Base-by-base conservation (phyloP, 2,113 vertebrate genomes). In the Pelmatolapia mariae region DNA sequence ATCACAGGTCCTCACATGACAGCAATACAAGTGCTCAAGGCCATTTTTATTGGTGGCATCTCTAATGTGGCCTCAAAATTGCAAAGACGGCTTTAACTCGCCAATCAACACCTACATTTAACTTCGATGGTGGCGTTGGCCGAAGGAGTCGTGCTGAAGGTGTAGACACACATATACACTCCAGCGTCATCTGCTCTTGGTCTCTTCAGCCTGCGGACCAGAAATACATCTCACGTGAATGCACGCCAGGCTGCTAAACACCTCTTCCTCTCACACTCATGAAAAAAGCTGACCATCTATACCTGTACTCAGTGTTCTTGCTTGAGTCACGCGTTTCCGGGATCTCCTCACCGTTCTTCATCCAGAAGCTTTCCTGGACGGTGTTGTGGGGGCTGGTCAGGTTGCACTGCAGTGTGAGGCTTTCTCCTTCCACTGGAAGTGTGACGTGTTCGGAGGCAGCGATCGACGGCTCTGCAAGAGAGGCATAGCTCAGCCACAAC, bases 41-140 rank as follows among this genome's bases (percentile, higher is more conserved):
- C 68, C 87, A 84, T 83, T 89, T 85, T 79, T 87, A 87, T 33
- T 66, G 73, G 83, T 83, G 66, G 81, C 90, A 47, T 82, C 53
- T 84, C 61, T 76, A 68, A 88, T 11, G 66, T 63, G 54, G 71
- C 86, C 84, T 85, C 45, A 59, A 84, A 90, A 82, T 10, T 24
- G 82, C 79, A 85, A 63, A 86, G 6, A 68, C 0, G 56, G 79
- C 56, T 13, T 71, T 5, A 47, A 87, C 68, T 81, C 47, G 86
- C 59, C 87, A 89, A 89, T 89, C 81, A 87, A 80, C 87, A 94
- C 96, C 86, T 98, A 99, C 99, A 98, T 99, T 98, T 98, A 59
- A 99, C 95, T 93, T 99, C 98, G 86, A 99, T 99, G 91, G 97
- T 98, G 94, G 97, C 97, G 56, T 99, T 99, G 91, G 96, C 98